Evolutionary conservation across 2,888 invertebrate genomes (phyloP), one percentile per base, ranked within the genome.

Genomic region (Heliconius cydno): DNA sequence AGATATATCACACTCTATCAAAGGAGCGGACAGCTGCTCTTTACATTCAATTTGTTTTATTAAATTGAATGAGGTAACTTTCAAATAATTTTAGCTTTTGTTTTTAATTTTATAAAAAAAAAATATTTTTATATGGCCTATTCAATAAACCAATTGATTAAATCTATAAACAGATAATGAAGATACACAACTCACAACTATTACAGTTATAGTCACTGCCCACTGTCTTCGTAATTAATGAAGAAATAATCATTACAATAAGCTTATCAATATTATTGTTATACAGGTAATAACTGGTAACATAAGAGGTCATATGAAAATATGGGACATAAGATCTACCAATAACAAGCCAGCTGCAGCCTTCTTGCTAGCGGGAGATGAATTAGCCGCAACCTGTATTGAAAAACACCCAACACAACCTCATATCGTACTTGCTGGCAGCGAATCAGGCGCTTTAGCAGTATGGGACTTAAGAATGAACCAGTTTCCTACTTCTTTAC

Each of bases 391-490:
- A 0, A 97, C 97, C 2, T 97, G 97, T 87, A 95, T 98, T 72
- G 96, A 97, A 28, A 96, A 96, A 85, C 98, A 99, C 91, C 98
- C 98, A 0, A 98, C 98, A 19, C 98, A 99, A 87, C 96, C 97
- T 0, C 98, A 99, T 88, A 96, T 98, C 80, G 91, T 96, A 12
- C 90, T 98, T 0, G 98, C 98, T 2, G 99, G 98, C 52, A 97
- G 97, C 81, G 98, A 98, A 86, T 98, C 98, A 83, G 98, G 98
- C 0, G 96, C 97, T 1, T 91, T 99, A 46, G 98, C 98, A 0
- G 96, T 98, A 2, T 99, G 98, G 98, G 99, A 99, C 91, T 92
- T 99, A 83, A 95, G 98, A 38, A 97, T 98, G 86, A 97, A 98
- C 80, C 96, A 96, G 5, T 98, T 96, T 88, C 98, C 98, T 0